A percentile compares a stretch with the other conserved stretches of the same genome.
Conservation (phyloP, 1,140 invertebrate genomes). For the Eumeta japonica region DNA sequence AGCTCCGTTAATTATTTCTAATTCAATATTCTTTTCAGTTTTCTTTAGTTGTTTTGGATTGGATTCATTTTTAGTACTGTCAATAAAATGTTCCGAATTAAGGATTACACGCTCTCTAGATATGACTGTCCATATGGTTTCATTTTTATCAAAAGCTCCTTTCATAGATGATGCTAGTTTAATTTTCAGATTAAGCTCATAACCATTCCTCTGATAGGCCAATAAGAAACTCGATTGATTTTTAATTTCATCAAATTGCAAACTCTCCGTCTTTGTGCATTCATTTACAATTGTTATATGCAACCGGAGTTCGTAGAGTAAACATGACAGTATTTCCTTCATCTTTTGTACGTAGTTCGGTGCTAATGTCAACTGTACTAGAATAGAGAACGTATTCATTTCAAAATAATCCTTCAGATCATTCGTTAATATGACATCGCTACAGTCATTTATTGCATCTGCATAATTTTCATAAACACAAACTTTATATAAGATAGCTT, state of each 20-base stretch:
- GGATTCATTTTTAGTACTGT: too few relatives aligned
- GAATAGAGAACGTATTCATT: slow-evolving; percentile 18
- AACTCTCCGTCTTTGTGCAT: too few relatives aligned
- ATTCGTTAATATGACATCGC: slow-evolving; percentile 23
- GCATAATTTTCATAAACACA: slow-evolving; percentile 31
- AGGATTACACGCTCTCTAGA: slow-evolving; percentile 23
- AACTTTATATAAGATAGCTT: slow-evolving; percentile 19
- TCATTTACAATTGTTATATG: slow-evolving; percentile 34
- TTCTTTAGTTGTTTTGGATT: too few relatives aligned
- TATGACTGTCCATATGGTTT: slow-evolving; percentile 24
- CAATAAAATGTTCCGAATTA: slow-evolving; percentile 35
- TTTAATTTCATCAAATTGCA: too few relatives aligned
- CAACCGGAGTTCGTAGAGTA: slow-evolving; percentile 29
- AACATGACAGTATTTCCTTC: slow-evolving; percentile 21
- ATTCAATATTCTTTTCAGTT: too few relatives aligned
- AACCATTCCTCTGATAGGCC: too few relatives aligned
- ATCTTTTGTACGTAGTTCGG: too few relatives aligned
- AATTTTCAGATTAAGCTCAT: slow-evolving; percentile 19
- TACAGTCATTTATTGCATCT: slow-evolving; percentile 26
- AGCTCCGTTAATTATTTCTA: too few relatives aligned
- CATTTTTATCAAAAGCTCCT: slow-evolving; percentile 22
- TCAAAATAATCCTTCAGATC: slow-evolving; percentile 26
- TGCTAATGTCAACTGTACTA: slow-evolving; percentile 23
- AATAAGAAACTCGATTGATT: too few relatives aligned
- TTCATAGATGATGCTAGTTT: slow-evolving; percentile 30